Evolutionary conservation across 2,888 invertebrate species (phyloP).

Genomic region (Loripinus fragilis): DNA sequence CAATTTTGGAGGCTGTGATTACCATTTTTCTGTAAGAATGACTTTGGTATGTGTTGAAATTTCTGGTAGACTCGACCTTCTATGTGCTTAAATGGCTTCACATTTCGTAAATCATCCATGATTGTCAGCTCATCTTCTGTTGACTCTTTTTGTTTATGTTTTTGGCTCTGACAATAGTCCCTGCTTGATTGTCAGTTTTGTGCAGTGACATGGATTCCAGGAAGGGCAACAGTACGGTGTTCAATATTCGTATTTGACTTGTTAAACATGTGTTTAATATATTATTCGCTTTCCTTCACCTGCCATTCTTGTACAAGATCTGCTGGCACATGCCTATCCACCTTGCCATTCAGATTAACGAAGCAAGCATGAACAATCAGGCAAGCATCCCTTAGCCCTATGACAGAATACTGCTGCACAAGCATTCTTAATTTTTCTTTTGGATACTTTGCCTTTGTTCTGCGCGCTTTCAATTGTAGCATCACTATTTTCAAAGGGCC

Average conservation of each 20-base stretch:
- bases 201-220: conserved; percentile 10
- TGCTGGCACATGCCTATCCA: conserved; percentile 20
- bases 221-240: conserved; percentile 16
- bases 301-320: conserved; percentile 34
- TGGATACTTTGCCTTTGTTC: conserved; percentile 21
- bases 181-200: neutral
- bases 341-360: conserved; percentile 21
- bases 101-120: conserved; percentile 13
- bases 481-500: conserved; percentile 17
- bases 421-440: conserved; percentile 21
- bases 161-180: conserved; percentile 8
- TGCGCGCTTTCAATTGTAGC: conserved; percentile 1
- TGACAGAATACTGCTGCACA: conserved; percentile 28
- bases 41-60: conserved; percentile 7
- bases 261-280: conserved; percentile 28
- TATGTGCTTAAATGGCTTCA: conserved; percentile 16
- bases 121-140: conserved; percentile 8
- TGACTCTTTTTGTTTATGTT: conserved; percentile 17
- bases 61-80: neutral
- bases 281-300: conserved; percentile 21
- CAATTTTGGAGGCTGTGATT: neutral
- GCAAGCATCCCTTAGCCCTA: conserved; percentile 21
- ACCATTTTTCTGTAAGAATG: neutral
- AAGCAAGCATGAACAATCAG: conserved; percentile 22
- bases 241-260: conserved; percentile 19